These are phyloP conservation scores for Gymnocypris eckloni DNA, from an alignment of 2,797 vertebrate species.

Conservation along the genomic window DNA sequence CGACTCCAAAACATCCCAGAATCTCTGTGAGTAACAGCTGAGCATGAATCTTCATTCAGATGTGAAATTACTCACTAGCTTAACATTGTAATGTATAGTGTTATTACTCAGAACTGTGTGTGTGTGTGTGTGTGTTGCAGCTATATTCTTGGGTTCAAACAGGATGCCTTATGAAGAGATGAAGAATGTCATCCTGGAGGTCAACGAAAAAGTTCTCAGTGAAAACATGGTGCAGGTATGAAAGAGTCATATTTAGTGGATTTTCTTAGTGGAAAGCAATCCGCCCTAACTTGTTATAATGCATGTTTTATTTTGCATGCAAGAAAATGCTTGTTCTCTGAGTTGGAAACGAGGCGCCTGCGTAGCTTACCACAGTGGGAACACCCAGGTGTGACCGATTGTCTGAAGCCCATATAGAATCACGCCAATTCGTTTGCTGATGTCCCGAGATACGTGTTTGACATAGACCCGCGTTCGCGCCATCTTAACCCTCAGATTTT, in stretches of 20 bases:
- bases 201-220: conserved; percentile 83
- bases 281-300: neutral
- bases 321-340: too few species aligned
- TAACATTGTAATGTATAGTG: neutral
- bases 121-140: conserved; percentile 67
- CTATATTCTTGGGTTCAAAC: conserved; percentile 88
- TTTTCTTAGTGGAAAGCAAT: neutral
- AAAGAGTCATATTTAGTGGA: neutral
- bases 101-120: conserved; percentile 17
- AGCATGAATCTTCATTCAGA: neutral
- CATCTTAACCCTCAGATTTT: too few species aligned
- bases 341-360: too few species aligned
- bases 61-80: neutral
- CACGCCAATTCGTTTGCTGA: too few species aligned
- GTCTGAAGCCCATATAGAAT: too few species aligned
- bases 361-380: too few species aligned
- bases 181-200: conserved; percentile 83
- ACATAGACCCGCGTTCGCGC: too few species aligned
- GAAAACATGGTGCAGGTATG: conserved; percentile 86
- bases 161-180: conserved; percentile 87
- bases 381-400: too few species aligned
- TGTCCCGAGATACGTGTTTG: too few species aligned
- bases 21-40: conserved; percentile 82
- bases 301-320: too few species aligned
- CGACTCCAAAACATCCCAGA: conserved; percentile 84